A percentile compares a stretch with the other conserved stretches of the same genome.
Conservation (phyloP, 2,888 invertebrate genomes). For the Beris morrisii region DNA sequence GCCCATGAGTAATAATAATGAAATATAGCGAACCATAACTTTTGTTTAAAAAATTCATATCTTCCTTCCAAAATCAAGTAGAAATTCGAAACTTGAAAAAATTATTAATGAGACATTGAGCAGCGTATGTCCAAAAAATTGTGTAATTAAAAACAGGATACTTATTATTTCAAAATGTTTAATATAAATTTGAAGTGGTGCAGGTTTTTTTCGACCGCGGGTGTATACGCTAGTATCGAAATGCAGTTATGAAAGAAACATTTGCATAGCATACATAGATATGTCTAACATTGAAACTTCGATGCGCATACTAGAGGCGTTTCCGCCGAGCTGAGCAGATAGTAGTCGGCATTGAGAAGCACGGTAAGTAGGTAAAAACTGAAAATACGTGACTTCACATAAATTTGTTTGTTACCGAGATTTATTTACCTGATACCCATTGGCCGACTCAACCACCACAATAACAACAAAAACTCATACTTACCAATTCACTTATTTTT, state of each 20-base stretch:
- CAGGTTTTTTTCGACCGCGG: too few species aligned
- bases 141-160: too few species aligned
- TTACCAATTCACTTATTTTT: slow-evolving; percentile 1
- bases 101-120: too few species aligned
- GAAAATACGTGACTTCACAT: slow-evolving; percentile 37
- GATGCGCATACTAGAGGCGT: slow-evolving; percentile 17
- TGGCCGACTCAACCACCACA: not conserved
- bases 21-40: too few species aligned
- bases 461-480: slow-evolving; percentile 14
- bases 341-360: not conserved
- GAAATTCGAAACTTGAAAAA: too few species aligned
- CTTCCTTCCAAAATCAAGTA: too few species aligned
- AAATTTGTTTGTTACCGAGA: slow-evolving; percentile 31
- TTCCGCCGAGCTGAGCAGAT: not conserved
- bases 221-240: slow-evolving; percentile 3
- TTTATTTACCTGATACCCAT: slow-evolving; percentile 13
- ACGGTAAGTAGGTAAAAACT: slow-evolving; percentile 24
- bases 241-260: slow-evolving; percentile 24
- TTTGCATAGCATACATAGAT: not conserved
- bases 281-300: not conserved
- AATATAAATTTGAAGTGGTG: too few species aligned
- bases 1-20: too few species aligned
- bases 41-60: too few species aligned
- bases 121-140: too few species aligned
- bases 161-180: too few species aligned